Evolutionary conservation across 2,888 invertebrate species (phyloP).

Genomic region (Athalia cordata): DNA sequence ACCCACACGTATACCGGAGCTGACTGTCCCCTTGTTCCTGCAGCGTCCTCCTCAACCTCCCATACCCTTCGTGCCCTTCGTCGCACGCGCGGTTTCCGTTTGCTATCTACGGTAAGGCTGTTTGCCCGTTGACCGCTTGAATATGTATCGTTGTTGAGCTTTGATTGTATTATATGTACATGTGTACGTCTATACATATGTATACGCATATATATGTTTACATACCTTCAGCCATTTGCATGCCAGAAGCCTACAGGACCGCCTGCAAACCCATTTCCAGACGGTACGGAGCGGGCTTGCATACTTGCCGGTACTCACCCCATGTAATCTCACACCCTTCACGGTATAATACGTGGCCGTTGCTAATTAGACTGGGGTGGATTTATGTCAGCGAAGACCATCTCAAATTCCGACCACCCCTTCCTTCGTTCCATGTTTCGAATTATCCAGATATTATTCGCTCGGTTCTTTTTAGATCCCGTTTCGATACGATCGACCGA

Average conservation of each 20-base stretch:
- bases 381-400: too few relatives aligned
- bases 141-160: slow-evolving; percentile 62
- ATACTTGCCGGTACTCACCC: background rate
- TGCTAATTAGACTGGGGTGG: background rate
- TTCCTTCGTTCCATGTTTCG: too few relatives aligned
- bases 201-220: background rate
- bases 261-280: slow-evolving; percentile 5
- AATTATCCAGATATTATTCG: too few relatives aligned
- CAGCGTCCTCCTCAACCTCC: background rate
- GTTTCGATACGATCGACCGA: too few relatives aligned
- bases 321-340: background rate
- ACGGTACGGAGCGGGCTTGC: background rate
- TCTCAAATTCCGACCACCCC: too few relatives aligned
- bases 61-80: slow-evolving; percentile 3
- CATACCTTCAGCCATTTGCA: slow-evolving; percentile 59
- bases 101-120: slow-evolving; percentile 12
- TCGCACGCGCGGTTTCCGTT: slow-evolving; percentile 20
- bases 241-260: slow-evolving; percentile 47
- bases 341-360: background rate
- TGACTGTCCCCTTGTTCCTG: slow-evolving; percentile 18
- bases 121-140: slow-evolving; percentile 59
- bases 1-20: background rate
- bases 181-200: background rate
- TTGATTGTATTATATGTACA: slow-evolving; percentile 59
- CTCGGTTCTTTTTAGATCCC: too few relatives aligned